These are phyloP conservation scores for Serilophus lunatus DNA, from an alignment of 2,113 vertebrate genomes.

Conservation along the genomic window DNA sequence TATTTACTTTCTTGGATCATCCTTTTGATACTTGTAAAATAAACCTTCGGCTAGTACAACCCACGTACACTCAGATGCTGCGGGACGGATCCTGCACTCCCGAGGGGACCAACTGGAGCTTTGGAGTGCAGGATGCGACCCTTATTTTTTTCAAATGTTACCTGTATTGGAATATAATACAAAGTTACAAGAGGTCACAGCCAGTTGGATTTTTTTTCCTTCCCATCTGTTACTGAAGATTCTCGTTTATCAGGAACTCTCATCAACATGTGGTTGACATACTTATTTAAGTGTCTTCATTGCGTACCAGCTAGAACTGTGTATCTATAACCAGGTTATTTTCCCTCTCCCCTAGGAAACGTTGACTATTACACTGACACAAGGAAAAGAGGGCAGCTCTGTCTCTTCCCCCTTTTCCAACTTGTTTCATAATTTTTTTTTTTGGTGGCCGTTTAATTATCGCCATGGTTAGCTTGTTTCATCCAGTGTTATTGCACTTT, in stretches of 20 bases:
- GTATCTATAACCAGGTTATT: slow-evolving; percentile 63
- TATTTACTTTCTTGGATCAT: slow-evolving; percentile 64
- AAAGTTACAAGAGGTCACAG: slow-evolving; percentile 64
- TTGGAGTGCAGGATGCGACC: slow-evolving; percentile 38
- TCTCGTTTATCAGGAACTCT: slow-evolving; percentile 35
- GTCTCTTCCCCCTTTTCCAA: slow-evolving; percentile 16
- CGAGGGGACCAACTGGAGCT: not conserved
- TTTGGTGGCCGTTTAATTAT: slow-evolving; percentile 72
- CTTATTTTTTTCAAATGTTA: slow-evolving; percentile 18
- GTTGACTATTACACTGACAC: slow-evolving; percentile 2
- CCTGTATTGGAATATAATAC: slow-evolving; percentile 43
- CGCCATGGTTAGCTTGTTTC: slow-evolving; percentile 69
- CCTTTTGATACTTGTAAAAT: slow-evolving; percentile 65
- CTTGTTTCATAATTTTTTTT: slow-evolving; percentile 37
- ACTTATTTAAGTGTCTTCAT: slow-evolving; percentile 49
- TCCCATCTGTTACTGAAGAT: slow-evolving; percentile 63
- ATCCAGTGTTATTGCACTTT: slow-evolving; percentile 85
- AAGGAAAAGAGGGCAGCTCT: slow-evolving; percentile 17
- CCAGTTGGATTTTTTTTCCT: slow-evolving; percentile 40
- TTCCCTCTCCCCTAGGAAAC: not conserved
- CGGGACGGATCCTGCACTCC: slow-evolving; percentile 33
- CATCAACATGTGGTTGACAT: slow-evolving; percentile 49
- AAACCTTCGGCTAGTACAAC: slow-evolving; percentile 42
- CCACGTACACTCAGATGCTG: not conserved
- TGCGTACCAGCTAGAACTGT: slow-evolving; percentile 57